Base-by-base conservation (phyloP, 2,888 invertebrate species). In the Chydorus sphaericus region DNA sequence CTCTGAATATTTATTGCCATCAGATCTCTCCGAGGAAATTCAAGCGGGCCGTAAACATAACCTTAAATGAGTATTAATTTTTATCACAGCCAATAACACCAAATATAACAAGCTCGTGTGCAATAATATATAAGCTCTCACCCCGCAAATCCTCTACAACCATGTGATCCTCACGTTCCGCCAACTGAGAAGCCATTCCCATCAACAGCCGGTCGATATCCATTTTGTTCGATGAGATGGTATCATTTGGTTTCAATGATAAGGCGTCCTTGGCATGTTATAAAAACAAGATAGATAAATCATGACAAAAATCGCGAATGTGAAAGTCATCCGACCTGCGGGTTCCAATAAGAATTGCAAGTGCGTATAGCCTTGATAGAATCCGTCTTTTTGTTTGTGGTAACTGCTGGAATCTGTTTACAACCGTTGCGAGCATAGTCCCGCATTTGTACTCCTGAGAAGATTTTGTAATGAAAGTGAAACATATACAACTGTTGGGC, bases 1-100 rank as follows among this genome's bases (percentile, higher is more conserved):
- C 77, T 65, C 65, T 77, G 77, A 53, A 78, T 75, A 63, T 77
- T 77, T 14, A 77, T 60, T 4, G 77, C 77, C 75, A 77, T 76
- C 58, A 78, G 66, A 65, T 78, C 77, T 44, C 76, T 67, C 54
- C 77, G 65, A 3, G 77, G 75, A 64, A 78, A 77, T 64, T 78
- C 77, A 51, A 77, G 64, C 0, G 77, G 74, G 1, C 77, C 77
- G 65, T 77, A 77, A 16, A 78, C 75, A 58, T 69, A 69, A n/a
- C 66, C 65, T 65, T 30, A 20, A 26, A n/a, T n/a, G n/a, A n/a
- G n/a, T n/a, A n/a, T n/a, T n/a, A n/a, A 10, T 29, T 28, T 10
- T 18, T 8, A n/a, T 54, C 23, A 3, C 31, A 11, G 18, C 10
- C 16, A 2, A 50, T 23, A 48, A 18, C 18, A n/a, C 18, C 6